Base-by-base conservation (phyloP, 2,888 invertebrate species). In the Portevinia maculata region DNA sequence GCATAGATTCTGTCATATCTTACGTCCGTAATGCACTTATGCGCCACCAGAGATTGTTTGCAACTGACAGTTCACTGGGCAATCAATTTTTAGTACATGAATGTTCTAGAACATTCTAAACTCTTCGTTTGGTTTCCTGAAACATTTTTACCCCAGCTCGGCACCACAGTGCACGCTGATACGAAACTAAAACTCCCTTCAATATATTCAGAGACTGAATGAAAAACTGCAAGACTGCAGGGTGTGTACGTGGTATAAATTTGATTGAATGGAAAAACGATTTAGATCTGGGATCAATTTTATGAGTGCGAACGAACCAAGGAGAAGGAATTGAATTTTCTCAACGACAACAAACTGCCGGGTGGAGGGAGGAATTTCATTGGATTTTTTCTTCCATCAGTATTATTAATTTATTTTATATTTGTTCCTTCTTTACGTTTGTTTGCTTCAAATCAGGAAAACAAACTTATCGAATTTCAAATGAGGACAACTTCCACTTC, bases 221-320 rank as follows among this genome's bases (percentile, higher is more conserved):
- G 64, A 60, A 64, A 52, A 65, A 70, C 64, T 37, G 65, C 64
- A 46, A 55, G 53, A 76, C 76, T 81, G 70, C 81, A 65, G 76
- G 71, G 76, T 81, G 60, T 81, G 76, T 76, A 81, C 81, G 70
- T 81, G 81, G 78, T 78, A 78, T 83, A 83, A 83, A 83, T 83
- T 83, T 83, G 83, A 83, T 83, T 83, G 83, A 83, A 83, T 73
- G 67, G 83, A 83, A 83, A 83, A 83, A 83, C 83, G 83, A 83
- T 78, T 83, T 83, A 78, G 83, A 83, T 78, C 78, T 71, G 60
- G 62, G 83, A 78, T 83, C 83, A 78, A 78, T 78, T 83, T 83
- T 83, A 83, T 83, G 83, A 83, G 71, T 73, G 67, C 78, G 52
- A 81, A 70, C 81, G 81, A 76, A 81, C 57, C 70, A 76, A 75